Evolutionary conservation across 2,113 vertebrate species (phyloP), one percentile per base, ranked within the genome.

Genomic region (Phylloscopus trochiloides): DNA sequence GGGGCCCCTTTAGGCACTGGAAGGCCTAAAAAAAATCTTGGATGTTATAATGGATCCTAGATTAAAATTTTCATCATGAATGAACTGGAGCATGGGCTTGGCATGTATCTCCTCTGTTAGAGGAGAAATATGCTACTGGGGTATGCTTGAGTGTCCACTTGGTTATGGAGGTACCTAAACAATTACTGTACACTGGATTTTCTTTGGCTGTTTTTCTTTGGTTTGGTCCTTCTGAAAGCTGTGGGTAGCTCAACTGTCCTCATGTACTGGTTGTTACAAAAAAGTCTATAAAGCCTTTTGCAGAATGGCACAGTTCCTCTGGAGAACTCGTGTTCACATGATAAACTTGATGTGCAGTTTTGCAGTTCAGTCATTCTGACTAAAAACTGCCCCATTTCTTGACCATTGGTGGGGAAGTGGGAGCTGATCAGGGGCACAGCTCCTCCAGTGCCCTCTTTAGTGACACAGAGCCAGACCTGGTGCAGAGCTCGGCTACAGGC

Each of bases 101-200:
- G 34, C 0, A 0, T 36, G 1, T 18, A 17, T 32, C 29, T 88
- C 17, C 34, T 66, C 34, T 15, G 0, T 84, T 78, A n/a, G 32
- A 55, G 47, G 52, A 38, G 45, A 17, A 51, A 43, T 58, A 1
- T 63, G 17, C 17, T 19, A 2, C 28, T 32, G n/a, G 34, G 61
- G 11, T 13, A 3, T 67, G 24, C 36, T 67, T 76, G 63, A 28
- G 10, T 16, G 54, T 42, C 50, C 11, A 1, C 18, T 25, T 83
- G 51, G 12, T 74, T 47, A 20, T 9, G 3, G 31, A 65, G 40
- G 36, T 38, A 32, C n/a, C 51, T 62, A 32, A 74, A 20, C 14
- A 67, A 65, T 32, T 51, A 58, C 9, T 54, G 55, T n/a, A 31
- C 48, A 10, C 0, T 87, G 51, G 3, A 13, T 59, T 82, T 86